Base-by-base conservation (phyloP, 53 echinoderm and acorn worm species). In the Holothuria scabra region DNA sequence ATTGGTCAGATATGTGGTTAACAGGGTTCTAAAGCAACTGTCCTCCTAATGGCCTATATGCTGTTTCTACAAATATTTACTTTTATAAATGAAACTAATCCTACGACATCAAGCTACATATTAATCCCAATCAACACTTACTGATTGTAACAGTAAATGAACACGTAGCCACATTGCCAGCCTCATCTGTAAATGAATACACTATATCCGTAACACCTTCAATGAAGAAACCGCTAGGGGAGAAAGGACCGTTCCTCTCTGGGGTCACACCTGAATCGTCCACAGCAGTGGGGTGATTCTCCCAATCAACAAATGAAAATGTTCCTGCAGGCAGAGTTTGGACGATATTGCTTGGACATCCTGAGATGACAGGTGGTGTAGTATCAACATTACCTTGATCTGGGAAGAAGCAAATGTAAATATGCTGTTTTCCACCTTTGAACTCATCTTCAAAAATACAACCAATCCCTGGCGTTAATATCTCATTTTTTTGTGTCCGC, bases 91-190 rank as follows among this genome's bases (percentile, higher is more conserved):
- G n/a, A n/a, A n/a, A n/a, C 2, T 41, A 41, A 3, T 35, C 35
- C 3, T 6, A 41, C 7, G 10, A 4, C 41, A 41, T 2, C 41
- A 41, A 41, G 41, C 41, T 41, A 41, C 41, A 41, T 5, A 41
- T 5, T 41, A 41, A 41, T 41, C 41, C 10, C 41, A 8, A 41
- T 41, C 41, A 41, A 41, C 7, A 41, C 41, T 41, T 41, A 52
- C 52, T 52, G 34, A 31, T 37, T 49, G 76, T 24, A 24, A 76
- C 0, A 34, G 38, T 37, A 76, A 79, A 79, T 57, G 58, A 29
- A 33, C 79, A 79, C 12, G 33, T 57, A 1, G 79, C 79, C 19
- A 18, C 11, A 59, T 79, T 79, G 7, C 79, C 79, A 79, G 79
- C 79, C 1, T 29, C 29, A 52, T 79, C 79, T 26, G 29, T 30